Evolutionary conservation across 2,113 vertebrate genomes (phyloP), one percentile per base, ranked within the genome.

Genomic region (Camelus bactrianus): DNA sequence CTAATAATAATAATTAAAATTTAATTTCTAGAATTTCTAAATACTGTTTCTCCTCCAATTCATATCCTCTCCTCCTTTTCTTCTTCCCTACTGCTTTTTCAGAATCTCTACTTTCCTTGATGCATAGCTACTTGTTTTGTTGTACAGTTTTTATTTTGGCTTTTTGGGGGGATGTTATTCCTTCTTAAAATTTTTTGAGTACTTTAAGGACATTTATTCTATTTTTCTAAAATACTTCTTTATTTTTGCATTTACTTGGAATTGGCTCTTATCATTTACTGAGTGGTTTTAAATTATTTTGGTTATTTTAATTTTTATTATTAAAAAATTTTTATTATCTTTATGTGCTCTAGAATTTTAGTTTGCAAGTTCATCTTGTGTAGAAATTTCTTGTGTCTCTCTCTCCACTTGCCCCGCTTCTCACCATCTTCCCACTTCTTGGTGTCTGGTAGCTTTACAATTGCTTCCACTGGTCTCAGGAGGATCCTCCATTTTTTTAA

Each of bases 11-110:
- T 35, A 14, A 75, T 80, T 69, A 38, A 70, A 64, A 56, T 86
- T 93, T 70, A 80, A 89, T 67, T 86, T 69, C 35, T 81, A 92
- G 32, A 5, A 58, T 89, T 85, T 92, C 22, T 73, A 73, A 88
- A 9, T 46, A 9, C 9, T 65, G 8, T 22, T 89, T 72, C 6
- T 76, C 22, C 8, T 60, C 19, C 4, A 30, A 64, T 42, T 89
- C 26, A 17, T 58, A 42, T 87, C 46, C 22, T 87, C 8, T 64
- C 26, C 6, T 26, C 24, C 30, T 79, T 60, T 89, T 65, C 14
- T 77, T 32, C 52, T 4, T 75, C 6, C 4, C 8, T 50, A 26
- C 2, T 85, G n/a, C 6, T 62, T 89, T 94, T 89, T 62, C 38
- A 89, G 73, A 85, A 79, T 64, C 48, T 85, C 67, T 52, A 6